Evolutionary conservation across 2,888 invertebrate genomes (phyloP), one percentile per base, ranked within the genome.

Genomic region (Drosophila atripex): DNA sequence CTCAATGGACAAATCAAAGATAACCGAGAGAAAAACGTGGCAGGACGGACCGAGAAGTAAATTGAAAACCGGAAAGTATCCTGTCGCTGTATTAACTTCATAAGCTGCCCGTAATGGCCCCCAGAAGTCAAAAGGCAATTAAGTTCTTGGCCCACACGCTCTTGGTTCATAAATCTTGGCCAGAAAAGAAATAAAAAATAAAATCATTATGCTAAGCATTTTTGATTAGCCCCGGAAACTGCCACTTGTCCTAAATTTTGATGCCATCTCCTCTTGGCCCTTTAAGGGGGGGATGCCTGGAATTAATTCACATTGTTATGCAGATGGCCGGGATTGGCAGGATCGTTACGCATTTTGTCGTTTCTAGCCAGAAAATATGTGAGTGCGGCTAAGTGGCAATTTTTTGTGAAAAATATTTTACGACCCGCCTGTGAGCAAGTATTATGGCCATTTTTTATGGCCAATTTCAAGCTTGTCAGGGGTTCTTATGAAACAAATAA

Each of bases 1-100:
- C 82, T 87, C 88, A 70, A 79, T 82, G 86, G 82, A 82, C 88
- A 82, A 87, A 87, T 82, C 88, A 87, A 82, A 87, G 79, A 70
- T 82, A 82, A 82, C 88, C 73, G 66, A 71, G 66, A 61, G 64
- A 49, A 59, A 70, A 56, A 52, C 35, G 35, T 35, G 35, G n/a
- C 28, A 35, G 35, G 59, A 21, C 35, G 56, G 53, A 47, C 2
- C 28, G 28, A 28, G 28, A 55, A 39, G 14, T 43, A 60, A 51
- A 76, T 63, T 55, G 71, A 72, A 71, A 55, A 49, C 7, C 8
- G 18, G 46, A 71, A 8, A 65, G 35, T 14, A n/a, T 35, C 32
- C 23, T 61, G 18, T 23, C 5, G 23, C 12, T 47, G 4, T 9
- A 21, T 30, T 39, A 12, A 47, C 38, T 39, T 32, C 9, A 38